Evolutionary conservation across 2,888 invertebrate genomes (phyloP).

Genomic region (Steromphala cineraria): DNA sequence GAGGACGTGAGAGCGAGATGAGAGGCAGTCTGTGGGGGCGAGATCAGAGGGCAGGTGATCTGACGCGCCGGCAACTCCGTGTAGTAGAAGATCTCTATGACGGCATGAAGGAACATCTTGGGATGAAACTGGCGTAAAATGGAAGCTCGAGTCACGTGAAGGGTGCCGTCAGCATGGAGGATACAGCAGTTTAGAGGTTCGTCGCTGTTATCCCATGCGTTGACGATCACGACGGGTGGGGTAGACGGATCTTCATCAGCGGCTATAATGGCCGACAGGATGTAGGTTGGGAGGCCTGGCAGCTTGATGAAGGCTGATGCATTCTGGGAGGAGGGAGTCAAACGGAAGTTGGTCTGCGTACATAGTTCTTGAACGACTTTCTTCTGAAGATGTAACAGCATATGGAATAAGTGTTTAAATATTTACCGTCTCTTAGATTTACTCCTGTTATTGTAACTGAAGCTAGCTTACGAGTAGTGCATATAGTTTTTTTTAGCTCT

Average conservation of each 20-base stretch:
- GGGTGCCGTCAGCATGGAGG: neutral
- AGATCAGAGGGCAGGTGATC: neutral
- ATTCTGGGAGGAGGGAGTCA: neutral
- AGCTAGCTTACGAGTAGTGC: too few species aligned
- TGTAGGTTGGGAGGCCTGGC: neutral
- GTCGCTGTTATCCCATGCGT: neutral
- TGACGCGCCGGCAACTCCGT: neutral
- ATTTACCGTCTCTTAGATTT: too few species aligned
- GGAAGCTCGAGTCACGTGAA: neutral
- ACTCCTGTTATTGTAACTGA: too few species aligned
- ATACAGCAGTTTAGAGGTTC: neutral
- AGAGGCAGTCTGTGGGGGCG: neutral
- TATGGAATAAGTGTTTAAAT: too few species aligned
- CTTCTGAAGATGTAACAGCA: too few species aligned
- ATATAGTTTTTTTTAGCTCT: too few species aligned
- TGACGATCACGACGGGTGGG: neutral
- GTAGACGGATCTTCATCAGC: neutral
- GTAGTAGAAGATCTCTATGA: neutral
- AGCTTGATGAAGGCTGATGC: neutral
- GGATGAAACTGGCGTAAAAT: neutral
- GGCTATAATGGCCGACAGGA: constrained; percentile 8
- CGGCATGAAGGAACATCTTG: neutral
- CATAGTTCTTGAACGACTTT: neutral
- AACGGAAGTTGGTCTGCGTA: neutral
- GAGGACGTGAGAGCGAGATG: neutral